A percentile compares a stretch with the other conserved stretches of the same genome.
Evolutionary conservation across 2,888 invertebrate species (phyloP).

Genomic region (Andricus curvator): DNA sequence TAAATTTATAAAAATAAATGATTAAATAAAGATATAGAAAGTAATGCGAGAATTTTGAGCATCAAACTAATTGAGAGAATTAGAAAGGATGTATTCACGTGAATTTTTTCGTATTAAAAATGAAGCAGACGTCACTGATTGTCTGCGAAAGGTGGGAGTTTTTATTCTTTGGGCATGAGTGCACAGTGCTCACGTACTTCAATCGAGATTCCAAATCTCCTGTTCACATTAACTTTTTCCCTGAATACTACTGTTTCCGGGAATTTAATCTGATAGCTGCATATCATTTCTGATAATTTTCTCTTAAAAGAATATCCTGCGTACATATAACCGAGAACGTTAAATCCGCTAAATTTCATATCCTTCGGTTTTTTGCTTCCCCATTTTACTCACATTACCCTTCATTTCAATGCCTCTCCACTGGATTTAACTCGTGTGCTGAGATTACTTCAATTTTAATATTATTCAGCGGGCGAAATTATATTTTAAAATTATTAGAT

Average conservation of each 20-base stretch:
- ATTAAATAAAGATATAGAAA: not conserved
- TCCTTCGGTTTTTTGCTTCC: not conserved
- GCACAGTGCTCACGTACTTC: not conserved
- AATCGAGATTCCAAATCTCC: constrained; percentile 7
- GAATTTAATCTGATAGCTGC: constrained; percentile 15
- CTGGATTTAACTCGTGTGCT: not conserved
- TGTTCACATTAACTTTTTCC: not conserved
- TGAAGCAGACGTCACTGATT: not conserved
- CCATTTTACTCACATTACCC: not conserved
- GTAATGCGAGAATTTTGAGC: not conserved
- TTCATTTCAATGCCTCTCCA: not conserved
- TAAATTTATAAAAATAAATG: not conserved
- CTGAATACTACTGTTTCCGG: not conserved
- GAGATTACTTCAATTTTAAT: not conserved
- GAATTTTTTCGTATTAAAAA: not conserved
- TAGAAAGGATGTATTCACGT: not conserved
- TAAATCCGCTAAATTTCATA: not conserved
- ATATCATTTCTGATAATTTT: constrained; percentile 24
- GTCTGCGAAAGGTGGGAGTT: not conserved
- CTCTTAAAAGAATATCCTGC: constrained; percentile 9
- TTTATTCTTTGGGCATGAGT: not conserved
- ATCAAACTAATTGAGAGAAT: not conserved
- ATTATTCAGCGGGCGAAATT: not conserved
- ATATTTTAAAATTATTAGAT: not conserved
- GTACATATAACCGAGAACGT: not conserved